phyloP scores from a whole-genome alignment of 2,888 invertebrate species.

The Dendrolimus houi region DNA sequence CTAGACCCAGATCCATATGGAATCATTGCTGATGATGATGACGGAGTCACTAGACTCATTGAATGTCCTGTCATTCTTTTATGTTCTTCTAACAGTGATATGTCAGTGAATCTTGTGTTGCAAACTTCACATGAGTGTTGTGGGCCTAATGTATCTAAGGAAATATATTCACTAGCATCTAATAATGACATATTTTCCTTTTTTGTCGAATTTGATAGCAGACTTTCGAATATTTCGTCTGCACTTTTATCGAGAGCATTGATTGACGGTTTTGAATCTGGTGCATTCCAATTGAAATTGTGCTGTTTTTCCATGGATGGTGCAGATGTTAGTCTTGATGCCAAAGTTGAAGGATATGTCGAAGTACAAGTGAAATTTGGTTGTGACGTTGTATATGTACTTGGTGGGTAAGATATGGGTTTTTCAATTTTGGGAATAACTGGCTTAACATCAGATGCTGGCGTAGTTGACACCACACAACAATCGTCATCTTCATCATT shows the following conservation, averaged over 20 bases:
- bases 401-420: constrained; percentile 30
- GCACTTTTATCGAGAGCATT: constrained; percentile 63
- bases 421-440: constrained; percentile 54
- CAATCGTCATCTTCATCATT: constrained; percentile 69
- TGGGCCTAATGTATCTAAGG: constrained; percentile 78
- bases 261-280: constrained; percentile 58
- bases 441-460: constrained; percentile 60
- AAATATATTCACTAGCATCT: constrained; percentile 78
- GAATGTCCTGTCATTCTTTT: constrained; percentile 74
- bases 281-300: constrained; percentile 67
- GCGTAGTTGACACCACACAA: constrained; percentile 65
- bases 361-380: constrained; percentile 29
- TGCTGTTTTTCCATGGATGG: constrained; percentile 62
- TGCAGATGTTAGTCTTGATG: constrained; percentile 26
- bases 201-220: constrained; percentile 53
- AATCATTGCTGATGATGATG: constrained; percentile 43
- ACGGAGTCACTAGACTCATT: constrained; percentile 44
- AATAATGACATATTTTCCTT: constrained; percentile 51
- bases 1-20: constrained; percentile 51
- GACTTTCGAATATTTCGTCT: constrained; percentile 66
- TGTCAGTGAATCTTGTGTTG: constrained; percentile 76
- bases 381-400: constrained; percentile 33
- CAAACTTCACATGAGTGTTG: constrained; percentile 78
- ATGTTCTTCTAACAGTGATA: constrained; percentile 72
- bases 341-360: constrained; percentile 14